Evolutionary conservation across 2,113 vertebrate genomes (phyloP), one percentile per base, ranked within the genome.

Genomic region (Epinephelus cyanopodus): DNA sequence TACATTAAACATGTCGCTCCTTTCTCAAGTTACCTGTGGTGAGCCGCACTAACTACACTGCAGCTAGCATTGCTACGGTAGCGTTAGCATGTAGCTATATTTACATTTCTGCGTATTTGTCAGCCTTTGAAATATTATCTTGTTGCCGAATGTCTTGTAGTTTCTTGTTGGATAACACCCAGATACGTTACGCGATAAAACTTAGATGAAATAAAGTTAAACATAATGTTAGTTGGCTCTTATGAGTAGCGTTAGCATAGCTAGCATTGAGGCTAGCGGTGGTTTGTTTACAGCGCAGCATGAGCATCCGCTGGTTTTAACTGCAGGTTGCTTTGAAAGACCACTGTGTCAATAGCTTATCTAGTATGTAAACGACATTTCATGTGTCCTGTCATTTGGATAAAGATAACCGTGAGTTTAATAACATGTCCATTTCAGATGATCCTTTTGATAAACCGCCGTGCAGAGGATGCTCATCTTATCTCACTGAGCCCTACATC

Each of bases 381-480:
- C n/a, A n/a, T 11, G 10, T 39, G 3, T 6, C 2, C 6, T 48
- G 33, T 37, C 33, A 37, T 37, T 37, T 6, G 33, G 33, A 37
- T 37, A 8, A 37, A 6, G 33, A 10, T 45, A 10, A 45, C 42
- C 42, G 2, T 45, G 42, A 9, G 11, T 45, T 45, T 11, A 45
- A 2, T 8, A 45, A 11, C 42, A 45, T 45, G 17, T 69, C 15
- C 2, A 29, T 92, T 91, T 50, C 94, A 99, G 98, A 86, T 94
- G 98, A 99, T 84, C 97, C 97, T 0, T 98, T 97, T 76, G 98
- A 98, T 74, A 99, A 98, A 69, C 98, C 98, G 4, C 97, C 97
- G 0, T 99, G 98, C 93, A 94, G 96, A 77, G 97, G 98, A 5
- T 99, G 98, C 82, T 99, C 98, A 3, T 97, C 98, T 0, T 97